Evolutionary conservation across 2,797 vertebrate genomes (phyloP).

Genomic region (Falco concolor): DNA sequence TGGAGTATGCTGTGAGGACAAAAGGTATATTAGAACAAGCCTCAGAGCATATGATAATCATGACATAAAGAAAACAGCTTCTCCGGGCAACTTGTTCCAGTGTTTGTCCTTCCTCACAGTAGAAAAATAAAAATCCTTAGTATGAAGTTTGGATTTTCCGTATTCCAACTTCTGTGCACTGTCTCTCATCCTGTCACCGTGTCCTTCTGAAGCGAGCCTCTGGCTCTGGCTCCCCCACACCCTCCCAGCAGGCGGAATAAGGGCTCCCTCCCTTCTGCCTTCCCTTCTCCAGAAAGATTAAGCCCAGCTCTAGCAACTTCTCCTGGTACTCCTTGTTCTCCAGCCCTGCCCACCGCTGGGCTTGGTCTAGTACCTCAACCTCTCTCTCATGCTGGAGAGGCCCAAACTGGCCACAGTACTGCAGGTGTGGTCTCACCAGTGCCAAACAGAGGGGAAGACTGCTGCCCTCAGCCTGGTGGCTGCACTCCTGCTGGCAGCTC

Average conservation of each 20-base stretch:
- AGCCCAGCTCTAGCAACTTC: neutral
- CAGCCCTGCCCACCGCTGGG: neutral
- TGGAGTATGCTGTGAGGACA: neutral
- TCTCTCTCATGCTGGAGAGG: neutral
- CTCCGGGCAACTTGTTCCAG: neutral
- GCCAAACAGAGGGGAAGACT: neutral
- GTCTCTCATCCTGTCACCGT: neutral
- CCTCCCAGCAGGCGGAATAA: neutral
- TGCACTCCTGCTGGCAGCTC: neutral
- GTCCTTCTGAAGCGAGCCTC: neutral
- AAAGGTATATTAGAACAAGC: neutral
- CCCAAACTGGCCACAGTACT: neutral
- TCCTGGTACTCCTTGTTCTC: neutral
- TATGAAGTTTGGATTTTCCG: neutral
- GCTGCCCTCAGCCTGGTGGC: neutral
- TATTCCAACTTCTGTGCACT: fast-evolving
- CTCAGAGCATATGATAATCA: neutral
- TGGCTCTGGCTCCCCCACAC: neutral
- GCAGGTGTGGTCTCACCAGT: neutral
- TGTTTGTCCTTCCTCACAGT: fast-evolving
- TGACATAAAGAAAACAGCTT: fast-evolving
- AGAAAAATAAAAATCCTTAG: neutral
- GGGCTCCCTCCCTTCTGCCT: neutral
- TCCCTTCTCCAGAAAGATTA: neutral
- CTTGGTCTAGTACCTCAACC: neutral